phyloP scores from a whole-genome alignment of 2,113 vertebrate species.

The Lathamus discolor region DNA sequence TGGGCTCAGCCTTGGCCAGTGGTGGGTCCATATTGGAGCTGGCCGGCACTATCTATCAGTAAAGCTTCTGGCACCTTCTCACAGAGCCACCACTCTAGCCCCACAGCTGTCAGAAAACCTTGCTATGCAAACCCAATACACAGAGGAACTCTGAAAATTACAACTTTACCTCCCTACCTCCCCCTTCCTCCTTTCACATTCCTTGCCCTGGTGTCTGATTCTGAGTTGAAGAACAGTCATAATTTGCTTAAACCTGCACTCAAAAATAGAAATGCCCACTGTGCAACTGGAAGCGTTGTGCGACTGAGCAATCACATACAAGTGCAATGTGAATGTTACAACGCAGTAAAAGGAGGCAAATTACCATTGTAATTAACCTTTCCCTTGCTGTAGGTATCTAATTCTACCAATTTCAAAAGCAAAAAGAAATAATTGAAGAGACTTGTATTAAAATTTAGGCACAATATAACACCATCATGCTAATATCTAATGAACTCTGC shows the following conservation, averaged over 20 bases:
- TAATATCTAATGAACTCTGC: background rate
- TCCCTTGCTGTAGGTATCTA: background rate
- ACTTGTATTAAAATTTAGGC: background rate
- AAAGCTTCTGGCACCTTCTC: background rate
- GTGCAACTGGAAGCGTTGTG: background rate
- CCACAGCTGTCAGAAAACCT: background rate
- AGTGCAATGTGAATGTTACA: background rate
- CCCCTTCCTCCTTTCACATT: background rate
- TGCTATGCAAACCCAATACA: background rate
- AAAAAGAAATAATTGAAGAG: background rate
- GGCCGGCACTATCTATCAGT: background rate
- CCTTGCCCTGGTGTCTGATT: background rate
- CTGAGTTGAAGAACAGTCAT: background rate
- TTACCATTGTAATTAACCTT: background rate
- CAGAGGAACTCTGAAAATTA: background rate
- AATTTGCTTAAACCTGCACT: background rate
- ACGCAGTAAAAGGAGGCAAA: background rate
- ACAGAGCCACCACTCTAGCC: background rate
- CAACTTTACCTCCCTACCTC: background rate
- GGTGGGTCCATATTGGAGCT: rapidly evolving
- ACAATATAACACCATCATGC: background rate
- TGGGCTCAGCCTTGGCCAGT: background rate
- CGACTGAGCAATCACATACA: background rate
- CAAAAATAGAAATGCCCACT: background rate
- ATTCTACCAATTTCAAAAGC: background rate